Percentiles rank a stretch among this genome's conserved stretches.
Conservation (phyloP, 2,113 vertebrate species). For the Brienomyrus brachyistius region DNA sequence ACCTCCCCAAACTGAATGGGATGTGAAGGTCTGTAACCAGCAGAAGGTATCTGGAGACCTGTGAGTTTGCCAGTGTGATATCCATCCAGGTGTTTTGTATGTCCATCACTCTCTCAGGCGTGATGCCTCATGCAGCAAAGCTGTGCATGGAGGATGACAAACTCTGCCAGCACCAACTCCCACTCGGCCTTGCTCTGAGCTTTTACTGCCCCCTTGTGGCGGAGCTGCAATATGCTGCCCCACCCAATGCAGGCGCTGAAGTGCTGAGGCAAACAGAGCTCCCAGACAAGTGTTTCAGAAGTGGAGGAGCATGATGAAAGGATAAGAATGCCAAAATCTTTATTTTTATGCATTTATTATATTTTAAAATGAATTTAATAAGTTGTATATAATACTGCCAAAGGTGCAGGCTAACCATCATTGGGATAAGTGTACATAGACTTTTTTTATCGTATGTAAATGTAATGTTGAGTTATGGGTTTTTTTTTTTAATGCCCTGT, state of each 20-base stretch:
- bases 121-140: background rate
- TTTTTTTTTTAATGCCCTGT: conserved; percentile 47
- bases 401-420: conserved; percentile 71
- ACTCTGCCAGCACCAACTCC: background rate
- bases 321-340: conserved; percentile 96
- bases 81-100: background rate
- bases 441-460: conserved; percentile 59
- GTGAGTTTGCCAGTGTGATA: background rate
- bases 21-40: background rate
- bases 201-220: conserved; percentile 34
- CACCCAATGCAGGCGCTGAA: conserved; percentile 29
- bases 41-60: background rate
- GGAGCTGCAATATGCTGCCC: conserved; percentile 26
- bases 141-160: background rate
- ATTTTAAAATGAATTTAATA: conserved; percentile 97
- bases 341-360: conserved; percentile 99
- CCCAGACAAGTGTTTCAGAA: conserved; percentile 57
- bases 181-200: conserved; percentile 24
- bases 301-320: conserved; percentile 46
- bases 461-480: conserved; percentile 59
- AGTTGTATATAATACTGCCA: conserved; percentile 99
- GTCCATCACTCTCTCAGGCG: background rate
- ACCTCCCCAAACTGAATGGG: background rate
- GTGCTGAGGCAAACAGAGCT: conserved; percentile 69
- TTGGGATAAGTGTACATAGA: conserved; percentile 36